Evolutionary conservation across 2,797 vertebrate species (phyloP).

Genomic region (Sciaenops ocellatus): DNA sequence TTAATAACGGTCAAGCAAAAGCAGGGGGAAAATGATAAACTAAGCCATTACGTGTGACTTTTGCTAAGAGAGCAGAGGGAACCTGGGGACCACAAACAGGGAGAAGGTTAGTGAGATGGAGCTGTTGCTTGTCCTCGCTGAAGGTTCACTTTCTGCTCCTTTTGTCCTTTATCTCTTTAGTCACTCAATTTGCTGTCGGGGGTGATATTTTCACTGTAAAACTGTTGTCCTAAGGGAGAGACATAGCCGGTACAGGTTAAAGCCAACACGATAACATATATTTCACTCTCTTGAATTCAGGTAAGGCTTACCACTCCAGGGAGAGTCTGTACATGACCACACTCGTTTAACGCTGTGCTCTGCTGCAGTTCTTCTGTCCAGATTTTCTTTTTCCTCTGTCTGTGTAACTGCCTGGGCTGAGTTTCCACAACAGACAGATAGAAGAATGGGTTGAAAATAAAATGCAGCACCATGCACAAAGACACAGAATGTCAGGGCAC

Average conservation of each 20-base stretch:
- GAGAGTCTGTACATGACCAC: slow-evolving; percentile 40
- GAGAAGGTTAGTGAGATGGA: slow-evolving; percentile 51
- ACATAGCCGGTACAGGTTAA: slow-evolving; percentile 28
- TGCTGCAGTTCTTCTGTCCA: slow-evolving; percentile 27
- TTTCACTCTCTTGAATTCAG: slow-evolving; percentile 55
- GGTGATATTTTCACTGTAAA: slow-evolving; percentile 59
- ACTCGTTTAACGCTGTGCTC: slow-evolving; percentile 32
- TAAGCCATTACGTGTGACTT: slow-evolving; percentile 43
- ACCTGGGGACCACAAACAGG: slow-evolving; percentile 35
- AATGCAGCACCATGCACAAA: slow-evolving; percentile 24
- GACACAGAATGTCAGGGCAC: slow-evolving; percentile 32
- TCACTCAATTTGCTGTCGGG: slow-evolving; percentile 50
- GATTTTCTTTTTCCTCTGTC: slow-evolving; percentile 18
- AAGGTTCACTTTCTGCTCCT: slow-evolving; percentile 56
- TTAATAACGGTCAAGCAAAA: slow-evolving; percentile 32
- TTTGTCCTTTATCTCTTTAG: slow-evolving; percentile 68
- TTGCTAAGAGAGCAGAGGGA: slow-evolving; percentile 36
- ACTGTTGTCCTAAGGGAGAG: slow-evolving; percentile 55
- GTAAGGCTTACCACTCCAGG: slow-evolving; percentile 47
- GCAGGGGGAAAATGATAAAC: slow-evolving; percentile 46
- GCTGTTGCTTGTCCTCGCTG: slow-evolving; percentile 47
- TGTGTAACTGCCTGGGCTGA: slow-evolving; percentile 12
- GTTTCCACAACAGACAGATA: slow-evolving; percentile 8
- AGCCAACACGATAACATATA: slow-evolving; percentile 41
- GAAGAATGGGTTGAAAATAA: slow-evolving; percentile 24